Base-by-base conservation (phyloP, 2,797 vertebrate species). In the Mareca strepera region DNA sequence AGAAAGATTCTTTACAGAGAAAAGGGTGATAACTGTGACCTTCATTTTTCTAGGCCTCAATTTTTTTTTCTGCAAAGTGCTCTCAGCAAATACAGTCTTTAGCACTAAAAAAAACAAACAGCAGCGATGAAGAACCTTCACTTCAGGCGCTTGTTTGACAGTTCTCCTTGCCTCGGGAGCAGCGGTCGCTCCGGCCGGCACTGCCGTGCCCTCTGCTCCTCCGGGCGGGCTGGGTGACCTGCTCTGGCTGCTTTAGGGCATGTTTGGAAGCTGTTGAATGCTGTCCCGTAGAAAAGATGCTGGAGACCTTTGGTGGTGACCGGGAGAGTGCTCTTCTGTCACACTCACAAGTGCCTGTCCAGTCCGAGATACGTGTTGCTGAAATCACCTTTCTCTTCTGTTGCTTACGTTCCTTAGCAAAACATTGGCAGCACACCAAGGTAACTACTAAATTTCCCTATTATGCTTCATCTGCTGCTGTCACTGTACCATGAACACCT, bases 401-500 rank as follows among this genome's bases (percentile, higher is more conserved):
- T 60, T 75, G 77, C 53, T 90, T 66, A 25, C 18, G 9, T 86
- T 53, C 82, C 88, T 88, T 35, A 84, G 90, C 82, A 86, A 39
- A 88, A 82, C 55, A 9, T 4, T 95, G 94, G 91, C 92, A 83
- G 41, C 70, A 55, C 82, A 75, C 88, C 85, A 90, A 73, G 80
- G 59, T 73, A 94, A 69, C 90, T 68, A 29, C 80, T 86, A 15
- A 50, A 39, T 72, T 86, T 95, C 25, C 90, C 87, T 92, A 17
- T 80, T 91, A 74, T 41, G 2, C 90, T 94, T 92, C 1, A 6
- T 81, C 76, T 82, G 85, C 91, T 92, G 90, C 94, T 89, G 72
- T 91, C 12, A 2, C 68, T 72, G 84, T 55, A 80, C 90, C 75
- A 52, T 26, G 88, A 94, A 4, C 87, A 96, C 91, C 87, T 96